phyloP scores from a whole-genome alignment of 1,140 invertebrate genomes.

The Marisa cornuarietis region DNA sequence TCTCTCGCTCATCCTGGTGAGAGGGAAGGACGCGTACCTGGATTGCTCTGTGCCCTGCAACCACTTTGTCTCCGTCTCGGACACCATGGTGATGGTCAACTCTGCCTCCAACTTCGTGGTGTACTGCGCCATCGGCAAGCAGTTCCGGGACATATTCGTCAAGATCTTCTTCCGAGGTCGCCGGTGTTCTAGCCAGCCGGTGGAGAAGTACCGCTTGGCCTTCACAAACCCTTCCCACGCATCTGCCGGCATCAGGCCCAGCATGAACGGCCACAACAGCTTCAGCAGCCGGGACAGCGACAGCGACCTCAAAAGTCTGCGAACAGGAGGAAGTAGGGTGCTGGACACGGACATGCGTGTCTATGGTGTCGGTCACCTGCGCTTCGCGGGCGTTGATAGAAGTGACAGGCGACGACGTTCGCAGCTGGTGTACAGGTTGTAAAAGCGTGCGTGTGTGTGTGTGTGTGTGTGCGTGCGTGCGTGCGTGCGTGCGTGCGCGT shows the following conservation, averaged over 20 bases:
- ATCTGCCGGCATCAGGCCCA: not conserved
- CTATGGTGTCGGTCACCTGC: not conserved
- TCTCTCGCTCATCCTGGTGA: constrained; percentile 22
- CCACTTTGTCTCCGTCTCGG: constrained; percentile 28
- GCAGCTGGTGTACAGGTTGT: not conserved
- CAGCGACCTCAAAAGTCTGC: not conserved
- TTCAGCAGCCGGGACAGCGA: constrained; percentile 3
- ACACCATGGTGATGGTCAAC: constrained; percentile 34
- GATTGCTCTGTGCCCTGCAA: constrained; percentile 26
- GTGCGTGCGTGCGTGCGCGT: not conserved
- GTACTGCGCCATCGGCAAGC: constrained; percentile 30
- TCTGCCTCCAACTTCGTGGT: constrained; percentile 30
- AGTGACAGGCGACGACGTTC: not conserved
- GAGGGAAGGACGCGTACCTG: constrained; percentile 22
- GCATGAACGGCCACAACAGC: not conserved
- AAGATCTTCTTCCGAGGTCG: constrained; percentile 16
- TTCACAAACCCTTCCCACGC: not conserved
- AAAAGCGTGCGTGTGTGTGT: not conserved
- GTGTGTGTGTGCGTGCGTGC: too few relatives aligned
- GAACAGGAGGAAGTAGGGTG: not conserved
- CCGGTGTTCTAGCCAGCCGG: not conserved
- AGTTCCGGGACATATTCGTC: constrained; percentile 27
- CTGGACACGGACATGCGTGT: not conserved
- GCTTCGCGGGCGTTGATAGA: not conserved
- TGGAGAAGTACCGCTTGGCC: not conserved